Evolutionary conservation across 2,888 invertebrate genomes (phyloP).

Genomic region (Drosophila nigritarsus): DNA sequence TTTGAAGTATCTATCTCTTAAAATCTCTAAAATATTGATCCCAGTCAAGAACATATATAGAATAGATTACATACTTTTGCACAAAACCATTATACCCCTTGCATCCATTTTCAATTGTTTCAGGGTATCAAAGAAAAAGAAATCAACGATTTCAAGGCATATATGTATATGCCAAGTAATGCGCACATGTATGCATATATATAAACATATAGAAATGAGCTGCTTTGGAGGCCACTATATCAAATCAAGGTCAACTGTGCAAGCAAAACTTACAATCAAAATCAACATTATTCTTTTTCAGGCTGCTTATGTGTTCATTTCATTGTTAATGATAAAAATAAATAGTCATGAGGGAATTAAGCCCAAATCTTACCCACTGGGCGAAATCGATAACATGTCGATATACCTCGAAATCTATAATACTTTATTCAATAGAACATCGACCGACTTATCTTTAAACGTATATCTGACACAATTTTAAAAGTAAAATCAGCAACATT

Average conservation of each 20-base stretch:
- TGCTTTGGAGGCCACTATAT: not conserved
- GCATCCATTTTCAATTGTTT: not conserved
- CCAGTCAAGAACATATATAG: not conserved
- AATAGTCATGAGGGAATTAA: not conserved
- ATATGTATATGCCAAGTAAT: slow-evolving; percentile 1
- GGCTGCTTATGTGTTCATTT: not conserved
- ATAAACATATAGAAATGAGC: not conserved
- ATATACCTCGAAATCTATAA: not conserved
- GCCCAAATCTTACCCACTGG: not conserved
- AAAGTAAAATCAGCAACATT: not conserved
- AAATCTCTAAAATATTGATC: not conserved
- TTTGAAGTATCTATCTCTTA: not conserved
- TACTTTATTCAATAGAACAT: not conserved
- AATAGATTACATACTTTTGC: not conserved
- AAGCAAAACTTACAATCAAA: slow-evolving; percentile 13
- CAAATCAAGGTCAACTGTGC: not conserved
- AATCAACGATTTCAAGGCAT: not conserved
- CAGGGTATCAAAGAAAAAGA: not conserved
- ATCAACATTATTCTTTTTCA: not conserved
- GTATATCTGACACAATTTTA: not conserved
- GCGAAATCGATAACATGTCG: not conserved
- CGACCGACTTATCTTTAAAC: not conserved
- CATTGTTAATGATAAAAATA: not conserved
- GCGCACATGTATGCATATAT: not conserved
- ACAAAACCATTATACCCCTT: not conserved